These are phyloP conservation scores for Xyliphius kryptos DNA, from an alignment of 2,113 vertebrate genomes.

Conservation along the genomic window DNA sequence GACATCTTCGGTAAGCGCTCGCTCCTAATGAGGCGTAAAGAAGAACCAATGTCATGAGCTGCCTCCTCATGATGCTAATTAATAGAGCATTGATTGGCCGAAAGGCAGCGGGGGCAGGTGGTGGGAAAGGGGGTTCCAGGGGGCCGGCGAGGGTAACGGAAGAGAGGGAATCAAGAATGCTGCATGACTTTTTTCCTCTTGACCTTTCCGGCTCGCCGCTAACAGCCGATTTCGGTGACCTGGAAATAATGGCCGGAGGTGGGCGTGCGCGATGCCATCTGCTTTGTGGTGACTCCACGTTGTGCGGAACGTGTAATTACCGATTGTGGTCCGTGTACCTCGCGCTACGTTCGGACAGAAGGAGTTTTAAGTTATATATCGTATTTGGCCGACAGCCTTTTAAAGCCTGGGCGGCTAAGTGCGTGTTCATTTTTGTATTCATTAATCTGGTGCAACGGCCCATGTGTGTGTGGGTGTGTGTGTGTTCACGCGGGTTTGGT, in stretches of 20 bases:
- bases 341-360: too few species aligned
- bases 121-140: neutral
- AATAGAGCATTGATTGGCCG: constrained; percentile 63
- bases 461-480: neutral
- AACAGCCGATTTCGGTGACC: constrained; percentile 7
- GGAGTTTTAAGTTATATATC: too few species aligned
- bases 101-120: constrained; percentile 43
- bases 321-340: too few species aligned
- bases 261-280: constrained; percentile 5
- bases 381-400: neutral
- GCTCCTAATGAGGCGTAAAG: constrained; percentile 62
- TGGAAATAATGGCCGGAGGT: constrained; percentile 14
- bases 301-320: too few species aligned
- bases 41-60: constrained; percentile 45
- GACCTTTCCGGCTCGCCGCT: constrained; percentile 8
- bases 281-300: neutral
- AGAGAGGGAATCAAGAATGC: neutral
- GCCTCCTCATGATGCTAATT: constrained; percentile 62
- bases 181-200: constrained; percentile 17
- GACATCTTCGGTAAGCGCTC: too few species aligned
- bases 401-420: neutral
- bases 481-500: neutral
- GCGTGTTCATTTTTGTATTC: neutral
- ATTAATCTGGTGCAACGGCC: neutral
- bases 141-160: neutral